phyloP scores from a whole-genome alignment of 2,797 vertebrate species.

The Sebastes kiyomatsui region DNA sequence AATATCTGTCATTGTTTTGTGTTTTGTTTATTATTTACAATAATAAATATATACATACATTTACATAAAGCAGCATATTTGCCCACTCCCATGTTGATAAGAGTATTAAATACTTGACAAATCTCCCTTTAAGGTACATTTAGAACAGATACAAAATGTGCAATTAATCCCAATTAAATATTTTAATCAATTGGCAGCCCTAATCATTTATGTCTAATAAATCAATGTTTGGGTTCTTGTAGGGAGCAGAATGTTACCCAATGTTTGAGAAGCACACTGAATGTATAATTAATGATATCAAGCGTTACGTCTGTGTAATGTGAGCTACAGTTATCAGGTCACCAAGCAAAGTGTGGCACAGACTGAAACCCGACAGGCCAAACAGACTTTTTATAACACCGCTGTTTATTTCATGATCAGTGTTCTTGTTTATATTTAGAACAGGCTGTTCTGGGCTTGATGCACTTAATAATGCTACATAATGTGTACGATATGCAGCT shows the following conservation, averaged over 20 bases:
- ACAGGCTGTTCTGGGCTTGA: not conserved
- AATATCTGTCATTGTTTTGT: too few relatives aligned
- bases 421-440: not conserved
- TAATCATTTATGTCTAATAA: not conserved
- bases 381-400: not conserved
- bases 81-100: too few relatives aligned
- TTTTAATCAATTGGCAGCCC: too few relatives aligned
- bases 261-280: constrained; percentile 1
- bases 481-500: not conserved
- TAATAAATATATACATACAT: too few relatives aligned
- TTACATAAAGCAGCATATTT: too few relatives aligned
- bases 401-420: not conserved
- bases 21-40: too few relatives aligned
- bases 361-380: not conserved
- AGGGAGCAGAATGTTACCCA: not conserved
- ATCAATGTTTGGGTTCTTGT: not conserved
- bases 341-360: not conserved
- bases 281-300: constrained; percentile 19
- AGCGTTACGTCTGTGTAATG: constrained; percentile 3
- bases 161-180: too few relatives aligned
- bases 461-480: too few relatives aligned
- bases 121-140: too few relatives aligned
- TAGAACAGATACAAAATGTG: too few relatives aligned
- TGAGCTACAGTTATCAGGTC: constrained; percentile 24
- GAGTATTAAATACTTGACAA: too few relatives aligned